phyloP scores from a whole-genome alignment of 2,888 invertebrate genomes.

The Liodrosophila aerea region DNA sequence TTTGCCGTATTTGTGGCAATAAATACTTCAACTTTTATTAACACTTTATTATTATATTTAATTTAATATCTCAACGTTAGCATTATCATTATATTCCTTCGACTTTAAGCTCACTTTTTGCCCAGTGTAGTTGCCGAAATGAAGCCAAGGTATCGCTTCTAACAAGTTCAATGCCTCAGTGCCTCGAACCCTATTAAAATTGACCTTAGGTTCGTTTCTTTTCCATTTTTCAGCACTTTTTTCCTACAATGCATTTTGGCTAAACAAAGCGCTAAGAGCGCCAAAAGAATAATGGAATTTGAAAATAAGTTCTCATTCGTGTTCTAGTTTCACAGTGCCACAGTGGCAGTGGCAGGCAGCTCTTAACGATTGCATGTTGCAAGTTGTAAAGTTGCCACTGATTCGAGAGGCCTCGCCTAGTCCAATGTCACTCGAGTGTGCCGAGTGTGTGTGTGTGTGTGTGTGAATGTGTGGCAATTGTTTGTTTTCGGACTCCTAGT shows the following conservation, averaged over 20 bases:
- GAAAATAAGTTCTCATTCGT: constrained; percentile 76
- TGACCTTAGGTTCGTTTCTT: constrained; percentile 71
- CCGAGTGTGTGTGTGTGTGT: constrained; percentile 10
- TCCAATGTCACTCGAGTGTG: constrained; percentile 60
- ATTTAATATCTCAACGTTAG: no score
- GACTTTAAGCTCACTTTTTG: no score
- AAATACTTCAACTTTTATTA: no score
- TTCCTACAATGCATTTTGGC: constrained; percentile 34
- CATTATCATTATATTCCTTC: no score
- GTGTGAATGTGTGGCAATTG: constrained; percentile 50
- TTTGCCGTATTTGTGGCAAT: no score
- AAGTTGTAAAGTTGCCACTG: constrained; percentile 35
- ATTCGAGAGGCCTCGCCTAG: constrained; percentile 39
- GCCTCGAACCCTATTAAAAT: constrained; percentile 74
- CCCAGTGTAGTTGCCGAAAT: constrained; percentile 34
- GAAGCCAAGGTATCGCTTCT: constrained; percentile 62
- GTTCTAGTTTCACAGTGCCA: constrained; percentile 81
- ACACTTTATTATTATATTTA: no score
- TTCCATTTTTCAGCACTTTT: no score
- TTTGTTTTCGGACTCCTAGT: constrained; percentile 51
- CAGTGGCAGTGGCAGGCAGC: no score
- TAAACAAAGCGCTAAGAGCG: constrained; percentile 39
- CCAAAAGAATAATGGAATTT: constrained; percentile 38
- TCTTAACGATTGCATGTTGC: constrained; percentile 46
- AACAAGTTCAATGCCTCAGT: constrained; percentile 79